These are phyloP conservation scores for Epistrophe grossulariae DNA, from an alignment of 2,888 invertebrate species.

Conservation along the genomic window DNA sequence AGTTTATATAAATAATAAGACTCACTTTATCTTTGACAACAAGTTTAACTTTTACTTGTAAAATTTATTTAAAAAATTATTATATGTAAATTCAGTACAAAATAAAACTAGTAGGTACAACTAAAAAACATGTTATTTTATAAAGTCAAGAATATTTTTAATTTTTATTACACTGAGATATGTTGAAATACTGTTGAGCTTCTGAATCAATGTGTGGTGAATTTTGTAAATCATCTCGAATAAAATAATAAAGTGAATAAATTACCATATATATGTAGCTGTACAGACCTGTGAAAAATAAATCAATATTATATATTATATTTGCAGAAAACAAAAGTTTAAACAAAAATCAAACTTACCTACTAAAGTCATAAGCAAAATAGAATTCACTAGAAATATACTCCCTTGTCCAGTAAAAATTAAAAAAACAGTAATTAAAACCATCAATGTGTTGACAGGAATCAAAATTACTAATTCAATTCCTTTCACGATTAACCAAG, in stretches of 20 bases:
- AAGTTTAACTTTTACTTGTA: too few relatives aligned
- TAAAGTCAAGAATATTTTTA: neutral
- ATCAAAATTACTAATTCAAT: neutral
- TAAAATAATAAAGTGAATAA: neutral
- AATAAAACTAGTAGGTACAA: too few relatives aligned
- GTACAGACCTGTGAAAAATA: neutral
- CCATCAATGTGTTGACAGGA: neutral
- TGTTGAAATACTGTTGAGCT: neutral
- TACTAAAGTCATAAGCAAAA: neutral
- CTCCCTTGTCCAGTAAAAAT: neutral
- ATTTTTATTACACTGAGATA: neutral
- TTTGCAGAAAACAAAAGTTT: too few relatives aligned
- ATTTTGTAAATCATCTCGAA: neutral
- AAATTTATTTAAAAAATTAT: too few relatives aligned
- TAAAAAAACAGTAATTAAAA: neutral
- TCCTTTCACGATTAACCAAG: slow-evolving; percentile 18
- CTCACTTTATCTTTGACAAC: too few relatives aligned
- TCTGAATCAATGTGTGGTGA: neutral
- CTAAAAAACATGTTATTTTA: too few relatives aligned
- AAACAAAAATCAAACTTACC: neutral
- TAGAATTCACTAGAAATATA: neutral
- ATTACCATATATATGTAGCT: neutral
- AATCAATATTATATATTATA: too few relatives aligned
- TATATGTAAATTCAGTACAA: too few relatives aligned
- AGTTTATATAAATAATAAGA: too few relatives aligned